Percentiles rank a stretch among this genome's conserved stretches.
Evolutionary conservation across 64 coral and sea anemone species (phyloP).

Genomic region (Actinia tenebrosa): DNA sequence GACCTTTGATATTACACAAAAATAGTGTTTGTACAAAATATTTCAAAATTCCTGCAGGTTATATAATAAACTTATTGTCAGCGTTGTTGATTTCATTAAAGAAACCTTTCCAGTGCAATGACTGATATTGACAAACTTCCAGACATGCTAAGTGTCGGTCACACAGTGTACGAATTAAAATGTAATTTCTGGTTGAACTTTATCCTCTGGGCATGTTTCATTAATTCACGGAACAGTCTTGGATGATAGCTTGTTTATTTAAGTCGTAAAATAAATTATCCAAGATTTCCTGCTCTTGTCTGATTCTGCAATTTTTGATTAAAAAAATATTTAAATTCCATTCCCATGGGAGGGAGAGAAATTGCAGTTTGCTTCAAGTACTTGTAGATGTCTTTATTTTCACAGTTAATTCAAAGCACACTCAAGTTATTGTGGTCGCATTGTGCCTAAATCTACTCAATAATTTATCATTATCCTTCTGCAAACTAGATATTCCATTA

Average conservation of each 20-base stretch:
- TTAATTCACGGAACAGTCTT: background rate
- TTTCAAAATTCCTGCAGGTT: background rate
- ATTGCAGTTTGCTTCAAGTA: background rate
- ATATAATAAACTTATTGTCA: background rate
- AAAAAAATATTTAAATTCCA: too few species aligned
- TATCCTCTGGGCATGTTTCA: background rate
- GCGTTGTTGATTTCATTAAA: background rate
- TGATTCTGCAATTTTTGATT: background rate
- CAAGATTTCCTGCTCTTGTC: background rate
- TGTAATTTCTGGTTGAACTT: background rate
- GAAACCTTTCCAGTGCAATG: background rate
- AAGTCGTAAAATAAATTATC: background rate
- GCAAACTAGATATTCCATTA: background rate
- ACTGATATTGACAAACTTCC: background rate
- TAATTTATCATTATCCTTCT: background rate
- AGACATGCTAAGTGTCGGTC: background rate
- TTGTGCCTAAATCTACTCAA: background rate
- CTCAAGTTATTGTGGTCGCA: background rate
- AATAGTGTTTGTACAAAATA: background rate
- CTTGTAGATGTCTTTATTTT: background rate
- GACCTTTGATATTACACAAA: background rate
- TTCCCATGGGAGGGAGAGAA: background rate
- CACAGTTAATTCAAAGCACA: background rate
- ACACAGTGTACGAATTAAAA: background rate
- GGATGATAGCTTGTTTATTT: background rate